Evolutionary conservation across 2,113 vertebrate species (phyloP).

Genomic region (Microcebus lehilahytsara): DNA sequence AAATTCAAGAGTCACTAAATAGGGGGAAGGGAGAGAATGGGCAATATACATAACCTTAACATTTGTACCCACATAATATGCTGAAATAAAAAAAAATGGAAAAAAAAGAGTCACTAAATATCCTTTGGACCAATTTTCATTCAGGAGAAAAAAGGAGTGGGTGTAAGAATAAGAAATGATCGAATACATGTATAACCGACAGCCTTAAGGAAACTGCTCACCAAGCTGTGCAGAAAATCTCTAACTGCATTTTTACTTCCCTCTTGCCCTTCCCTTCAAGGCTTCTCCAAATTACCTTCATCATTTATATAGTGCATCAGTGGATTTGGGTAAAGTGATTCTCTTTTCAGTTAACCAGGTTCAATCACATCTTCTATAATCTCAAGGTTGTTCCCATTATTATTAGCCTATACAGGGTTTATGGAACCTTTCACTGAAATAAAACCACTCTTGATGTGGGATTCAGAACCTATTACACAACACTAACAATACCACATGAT

Average conservation of each 20-base stretch:
- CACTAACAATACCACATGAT: conserved; percentile 13
- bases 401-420: neutral
- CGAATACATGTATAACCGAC: neutral
- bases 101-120: neutral
- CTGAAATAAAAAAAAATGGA: no score
- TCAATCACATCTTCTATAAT: conserved; percentile 20
- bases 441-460: neutral
- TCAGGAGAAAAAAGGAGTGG: neutral
- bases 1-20: conserved; percentile 1
- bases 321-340: neutral
- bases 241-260: neutral
- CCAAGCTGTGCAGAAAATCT: neutral
- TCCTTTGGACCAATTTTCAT: neutral
- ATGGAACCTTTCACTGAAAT: conserved; percentile 41
- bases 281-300: neutral
- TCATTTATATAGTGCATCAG: neutral
- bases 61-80: no score
- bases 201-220: neutral
- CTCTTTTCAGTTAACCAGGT: conserved; percentile 36
- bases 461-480: conserved; percentile 36
- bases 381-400: conserved; percentile 39
- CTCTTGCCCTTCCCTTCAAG: neutral
- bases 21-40: neutral
- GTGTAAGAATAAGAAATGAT: conserved; percentile 22
- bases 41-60: no score